These are phyloP conservation scores for Luidia sarsii DNA, from an alignment of 53 echinoderm and acorn worm genomes.

Conservation along the genomic window DNA sequence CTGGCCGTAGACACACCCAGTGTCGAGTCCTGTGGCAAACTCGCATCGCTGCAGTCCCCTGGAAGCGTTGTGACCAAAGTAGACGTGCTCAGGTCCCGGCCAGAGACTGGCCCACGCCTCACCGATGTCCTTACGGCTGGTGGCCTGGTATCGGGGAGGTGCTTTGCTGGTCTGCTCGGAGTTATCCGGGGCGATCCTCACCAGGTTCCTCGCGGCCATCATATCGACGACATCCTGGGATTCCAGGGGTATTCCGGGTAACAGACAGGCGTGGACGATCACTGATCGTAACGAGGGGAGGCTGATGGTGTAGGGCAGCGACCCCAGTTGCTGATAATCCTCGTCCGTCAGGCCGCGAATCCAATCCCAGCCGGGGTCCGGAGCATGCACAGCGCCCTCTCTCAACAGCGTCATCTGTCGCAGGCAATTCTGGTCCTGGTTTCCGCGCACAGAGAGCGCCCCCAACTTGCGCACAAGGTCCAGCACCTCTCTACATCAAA, in stretches of 20 bases:
- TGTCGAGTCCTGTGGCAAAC: slow-evolving; percentile 78
- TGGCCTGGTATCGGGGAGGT: neutral
- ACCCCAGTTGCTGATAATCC: slow-evolving; percentile 54
- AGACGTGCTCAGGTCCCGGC: slow-evolving; percentile 75
- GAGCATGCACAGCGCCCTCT: too few relatives aligned
- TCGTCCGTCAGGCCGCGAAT: slow-evolving; percentile 40
- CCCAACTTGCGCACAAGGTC: slow-evolving; percentile 49
- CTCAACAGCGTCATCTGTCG: slow-evolving; percentile 51
- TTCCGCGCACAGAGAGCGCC: slow-evolving; percentile 66
- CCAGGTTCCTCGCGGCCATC: slow-evolving; percentile 67
- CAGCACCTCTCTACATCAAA: slow-evolving; percentile 70
- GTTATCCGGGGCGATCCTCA: neutral
- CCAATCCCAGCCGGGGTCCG: slow-evolving; percentile 37
- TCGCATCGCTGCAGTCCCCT: slow-evolving; percentile 53
- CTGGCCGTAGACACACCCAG: slow-evolving; percentile 70
- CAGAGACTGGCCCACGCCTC: slow-evolving; percentile 69
- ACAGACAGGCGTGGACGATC: slow-evolving; percentile 73
- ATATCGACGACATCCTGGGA: slow-evolving; percentile 59
- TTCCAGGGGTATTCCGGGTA: slow-evolving; percentile 60
- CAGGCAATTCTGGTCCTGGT: slow-evolving; percentile 69
- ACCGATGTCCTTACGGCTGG: slow-evolving; percentile 8
- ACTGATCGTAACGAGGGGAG: slow-evolving; percentile 67
- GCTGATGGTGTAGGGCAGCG: slow-evolving; percentile 73
- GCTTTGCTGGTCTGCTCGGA: neutral
- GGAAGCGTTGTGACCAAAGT: slow-evolving; percentile 74